phyloP scores from a whole-genome alignment of 2,888 invertebrate genomes.

The Sthenelais limicola region DNA sequence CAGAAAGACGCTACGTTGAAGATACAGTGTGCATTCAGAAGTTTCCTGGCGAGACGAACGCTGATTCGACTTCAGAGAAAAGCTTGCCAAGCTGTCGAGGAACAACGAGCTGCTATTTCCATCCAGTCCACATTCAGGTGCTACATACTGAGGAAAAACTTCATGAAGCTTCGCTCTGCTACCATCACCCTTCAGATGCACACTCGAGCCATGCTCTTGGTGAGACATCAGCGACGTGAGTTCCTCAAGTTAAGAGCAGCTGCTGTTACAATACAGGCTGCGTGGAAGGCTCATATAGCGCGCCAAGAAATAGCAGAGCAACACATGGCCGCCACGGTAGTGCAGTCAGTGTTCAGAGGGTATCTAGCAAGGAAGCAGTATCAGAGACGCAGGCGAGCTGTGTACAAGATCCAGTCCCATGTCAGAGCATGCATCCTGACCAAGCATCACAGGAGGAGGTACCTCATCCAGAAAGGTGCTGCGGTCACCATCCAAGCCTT shows the following conservation, averaged over 20 bases:
- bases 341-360: constrained; percentile 1
- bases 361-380: background rate
- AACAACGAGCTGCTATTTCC: no score
- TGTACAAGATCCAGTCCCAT: constrained; percentile 28
- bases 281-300: constrained; percentile 41
- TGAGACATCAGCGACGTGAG: background rate
- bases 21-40: constrained; percentile 47
- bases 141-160: no score
- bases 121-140: no score
- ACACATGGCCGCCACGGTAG: background rate
- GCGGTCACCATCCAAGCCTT: constrained; percentile 48
- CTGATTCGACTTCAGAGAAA: no score
- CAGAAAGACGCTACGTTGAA: constrained; percentile 38
- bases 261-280: constrained; percentile 47
- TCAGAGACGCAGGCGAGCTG: constrained; percentile 11
- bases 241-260: constrained; percentile 9
- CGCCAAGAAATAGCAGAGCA: constrained; percentile 44
- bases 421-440: constrained; percentile 12
- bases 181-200: no score
- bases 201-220: no score
- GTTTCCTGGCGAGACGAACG: background rate
- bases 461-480: background rate
- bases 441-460: background rate
- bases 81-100: no score
- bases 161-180: no score